Evolutionary conservation across 2,888 invertebrate species (phyloP), one percentile per base, ranked within the genome.

Genomic region (Pterobdella sp.): DNA sequence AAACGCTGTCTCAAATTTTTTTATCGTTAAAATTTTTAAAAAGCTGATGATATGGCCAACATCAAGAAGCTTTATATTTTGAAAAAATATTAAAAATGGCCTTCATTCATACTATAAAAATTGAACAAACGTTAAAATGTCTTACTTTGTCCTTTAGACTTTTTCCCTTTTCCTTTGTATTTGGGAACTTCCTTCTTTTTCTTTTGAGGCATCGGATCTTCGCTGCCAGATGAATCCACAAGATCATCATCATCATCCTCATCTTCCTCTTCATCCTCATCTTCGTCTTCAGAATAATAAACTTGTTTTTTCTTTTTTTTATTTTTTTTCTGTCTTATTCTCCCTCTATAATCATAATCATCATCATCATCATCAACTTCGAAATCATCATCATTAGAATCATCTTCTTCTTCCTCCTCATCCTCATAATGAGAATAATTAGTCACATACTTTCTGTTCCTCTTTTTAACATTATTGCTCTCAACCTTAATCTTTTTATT

Each of bases 311-410:
- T 73, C 7, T 49, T 29, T 22, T 35, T 32, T 29, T 31, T 42
- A 0, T 35, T n/a, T n/a, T 60, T 73, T 1, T 52, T 60, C 22
- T 14, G 52, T 60, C 26, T 73, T 29, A 34, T 63, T 4, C 49
- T 32, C 65, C n/a, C 64, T 36, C 36, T 64, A 35, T 26, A 22
- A 2, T 29, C 34, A 34, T 14, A 67, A 32, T 67, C 42, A 26
- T 49, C 56, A 37, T 70, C 52, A 36, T 42, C 14, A 29, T 70
- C 34, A 60, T 68, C 64, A 7, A 26, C 73, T 32, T 74, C 69
- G 34, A 63, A 49, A 3, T 42, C 74, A 67, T 79, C 78, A 35
- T 79, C 78, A 32, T 76, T 79, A 60, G 77, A 78, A 72, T 78
- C 77, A 37, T 78, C 78, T 18, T 49, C 76, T 4, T 71, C 74